Base-by-base conservation (phyloP, 2,113 vertebrate species). In the Forbesichthys papilliferus region DNA sequence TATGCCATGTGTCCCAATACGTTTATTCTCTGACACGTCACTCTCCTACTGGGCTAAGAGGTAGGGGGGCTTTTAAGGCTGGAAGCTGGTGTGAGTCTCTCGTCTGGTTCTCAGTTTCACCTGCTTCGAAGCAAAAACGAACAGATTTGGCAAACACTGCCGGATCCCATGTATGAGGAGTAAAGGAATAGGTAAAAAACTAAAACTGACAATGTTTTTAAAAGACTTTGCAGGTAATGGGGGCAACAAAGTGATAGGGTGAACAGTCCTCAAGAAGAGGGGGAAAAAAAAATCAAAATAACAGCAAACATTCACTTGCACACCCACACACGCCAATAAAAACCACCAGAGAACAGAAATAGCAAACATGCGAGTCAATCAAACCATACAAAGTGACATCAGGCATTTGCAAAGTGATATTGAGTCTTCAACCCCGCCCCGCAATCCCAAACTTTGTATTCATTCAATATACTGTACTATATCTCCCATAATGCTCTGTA, bases 371-470 rank as follows among this genome's bases (percentile, higher is more conserved):
- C 79, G 81, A 86, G 74, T 85, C 79, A 88, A 86, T 84, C 86
- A 88, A 88, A 85, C 74, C 82, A 87, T 87, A 90, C 86, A 92
- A 92, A 91, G 90, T 90, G 88, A 93, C 89, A 92, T 90, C 88
- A 87, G 86, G 87, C 81, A 81, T 89, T 89, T 84, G 86, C 89
- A 93, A 92, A 92, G 89, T 92, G 90, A 92, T 90, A 91, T 91
- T 86, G 84, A 85, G 86, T 90, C 84, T 73, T 84, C 72, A 66
- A 75, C 83, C 65, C 70, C 78, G 73, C 49, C 51, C 85, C 75
- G 77, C 82, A 77, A 72, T 74, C 74, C 78, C 77, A 78, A 74
- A 64, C 63, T 78, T 64, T 71, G 13, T 66, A 16, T 66, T 66
- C 51, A 48, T 82, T 73, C 61, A 61, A 33, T 63, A 62, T 57